A percentile compares a stretch with the other conserved stretches of the same genome.
Conservation (phyloP, 2,888 invertebrate species). For the Embidobia sp. region DNA sequence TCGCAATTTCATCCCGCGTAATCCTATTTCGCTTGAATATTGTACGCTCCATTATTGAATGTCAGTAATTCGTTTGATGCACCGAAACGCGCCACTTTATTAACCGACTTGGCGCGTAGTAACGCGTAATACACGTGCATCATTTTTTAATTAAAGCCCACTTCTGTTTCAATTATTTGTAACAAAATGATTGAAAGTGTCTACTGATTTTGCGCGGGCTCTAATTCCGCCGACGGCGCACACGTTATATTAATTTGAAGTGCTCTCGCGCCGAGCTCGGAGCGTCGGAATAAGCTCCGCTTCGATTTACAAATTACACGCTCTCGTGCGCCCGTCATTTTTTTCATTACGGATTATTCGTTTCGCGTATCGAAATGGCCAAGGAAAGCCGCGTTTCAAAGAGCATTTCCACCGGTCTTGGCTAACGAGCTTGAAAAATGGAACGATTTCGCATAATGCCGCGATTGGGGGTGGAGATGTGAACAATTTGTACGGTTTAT, state of each 20-base stretch:
- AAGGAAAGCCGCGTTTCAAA: too few species aligned
- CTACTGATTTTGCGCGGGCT: slow-evolving; percentile 35
- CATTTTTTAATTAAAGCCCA: slow-evolving; percentile 57
- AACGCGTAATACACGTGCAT: slow-evolving; percentile 34
- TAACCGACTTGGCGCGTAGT: slow-evolving; percentile 41
- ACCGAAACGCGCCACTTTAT: slow-evolving; percentile 45
- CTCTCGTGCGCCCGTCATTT: slow-evolving; percentile 15
- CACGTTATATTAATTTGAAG: slow-evolving; percentile 38
- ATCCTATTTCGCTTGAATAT: slow-evolving; percentile 27
- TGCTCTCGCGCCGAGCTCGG: slow-evolving; percentile 25
- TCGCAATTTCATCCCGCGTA: slow-evolving; percentile 21
- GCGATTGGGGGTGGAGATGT: too few species aligned
- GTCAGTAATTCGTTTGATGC: slow-evolving; percentile 40
- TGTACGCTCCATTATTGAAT: slow-evolving; percentile 34
- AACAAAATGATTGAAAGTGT: slow-evolving; percentile 56
- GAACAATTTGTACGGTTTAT: too few species aligned
- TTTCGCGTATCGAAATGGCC: too few species aligned
- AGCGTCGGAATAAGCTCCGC: slow-evolving; percentile 35
- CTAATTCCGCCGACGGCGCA: slow-evolving; percentile 35
- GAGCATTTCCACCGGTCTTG: too few species aligned
- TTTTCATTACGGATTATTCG: slow-evolving; percentile 21
- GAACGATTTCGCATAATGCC: too few species aligned
- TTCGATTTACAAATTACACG: slow-evolving; percentile 49
- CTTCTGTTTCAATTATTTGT: slow-evolving; percentile 54
- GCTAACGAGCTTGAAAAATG: too few species aligned